phyloP scores from a whole-genome alignment of 2,113 vertebrate genomes.

The Actinemys pallida region DNA sequence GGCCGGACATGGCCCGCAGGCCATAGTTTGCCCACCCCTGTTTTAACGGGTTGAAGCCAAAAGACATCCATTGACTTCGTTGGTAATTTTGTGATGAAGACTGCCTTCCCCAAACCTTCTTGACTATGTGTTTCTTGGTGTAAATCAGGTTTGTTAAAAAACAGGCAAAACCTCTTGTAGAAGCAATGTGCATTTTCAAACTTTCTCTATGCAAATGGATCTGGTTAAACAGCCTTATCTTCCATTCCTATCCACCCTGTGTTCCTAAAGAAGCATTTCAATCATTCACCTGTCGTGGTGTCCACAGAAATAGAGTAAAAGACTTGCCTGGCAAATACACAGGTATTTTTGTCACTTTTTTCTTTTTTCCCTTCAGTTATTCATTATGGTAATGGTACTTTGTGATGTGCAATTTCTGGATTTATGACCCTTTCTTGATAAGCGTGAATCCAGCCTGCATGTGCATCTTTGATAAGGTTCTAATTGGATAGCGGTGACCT shows the following conservation, averaged over 20 bases:
- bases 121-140: background rate
- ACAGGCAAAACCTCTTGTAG: background rate
- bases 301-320: conserved; percentile 36
- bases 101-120: background rate
- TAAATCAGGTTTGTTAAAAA: background rate
- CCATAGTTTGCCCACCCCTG: too few species aligned
- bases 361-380: conserved; percentile 60
- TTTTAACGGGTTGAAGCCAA: background rate
- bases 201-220: background rate
- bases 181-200: background rate
- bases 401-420: conserved; percentile 80
- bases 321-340: conserved; percentile 46
- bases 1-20: too few species aligned
- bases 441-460: conserved; percentile 78
- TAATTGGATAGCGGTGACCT: conserved; percentile 89
- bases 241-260: background rate
- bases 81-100: background rate
- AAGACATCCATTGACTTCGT: background rate
- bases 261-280: conserved; percentile 16
- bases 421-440: conserved; percentile 85
- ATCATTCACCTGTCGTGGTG: conserved; percentile 2
- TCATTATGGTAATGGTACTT: conserved; percentile 80
- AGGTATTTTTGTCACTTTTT: conserved; percentile 71
- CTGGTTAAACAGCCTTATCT: background rate
- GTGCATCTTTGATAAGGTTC: conserved; percentile 90